Evolutionary conservation across 2,113 vertebrate species (phyloP).

Genomic region (Ophiodon elongatus): DNA sequence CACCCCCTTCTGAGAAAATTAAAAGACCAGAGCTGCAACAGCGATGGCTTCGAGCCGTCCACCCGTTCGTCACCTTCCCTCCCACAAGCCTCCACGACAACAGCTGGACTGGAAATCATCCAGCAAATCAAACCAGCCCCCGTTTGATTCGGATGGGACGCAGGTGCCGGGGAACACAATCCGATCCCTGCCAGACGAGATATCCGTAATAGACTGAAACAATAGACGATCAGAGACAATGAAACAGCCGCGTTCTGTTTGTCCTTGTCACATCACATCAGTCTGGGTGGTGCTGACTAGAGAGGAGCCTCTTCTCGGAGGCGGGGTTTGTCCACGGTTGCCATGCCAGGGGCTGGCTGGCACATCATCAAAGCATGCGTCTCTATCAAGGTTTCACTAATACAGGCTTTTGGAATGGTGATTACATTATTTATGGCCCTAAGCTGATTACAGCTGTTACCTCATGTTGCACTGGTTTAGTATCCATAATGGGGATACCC

Average conservation of each 20-base stretch:
- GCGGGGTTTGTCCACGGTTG: slow-evolving; percentile 17
- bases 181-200: slow-evolving; percentile 52
- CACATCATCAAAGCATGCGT: slow-evolving; percentile 35
- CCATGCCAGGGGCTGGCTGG: slow-evolving; percentile 51
- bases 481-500: background rate
- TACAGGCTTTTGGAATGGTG: slow-evolving; percentile 17
- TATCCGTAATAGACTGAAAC: slow-evolving; percentile 62
- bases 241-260: slow-evolving; percentile 51
- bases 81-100: slow-evolving; percentile 39
- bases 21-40: slow-evolving; percentile 5
- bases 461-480: slow-evolving; percentile 1
- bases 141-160: slow-evolving; percentile 58
- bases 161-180: slow-evolving; percentile 61
- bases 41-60: background rate
- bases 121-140: slow-evolving; percentile 48
- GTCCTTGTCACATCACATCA: slow-evolving; percentile 69
- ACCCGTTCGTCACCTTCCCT: slow-evolving; percentile 26
- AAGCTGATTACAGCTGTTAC: slow-evolving; percentile 19
- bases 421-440: slow-evolving; percentile 21
- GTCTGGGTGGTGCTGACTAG: slow-evolving; percentile 28
- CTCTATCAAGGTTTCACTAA: slow-evolving; percentile 31
- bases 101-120: slow-evolving; percentile 65
- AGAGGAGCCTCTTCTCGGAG: slow-evolving; percentile 36
- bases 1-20: slow-evolving; percentile 20
- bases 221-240: slow-evolving; percentile 59